phyloP scores from a whole-genome alignment of 2,888 invertebrate genomes.

The Allygus modestus region DNA sequence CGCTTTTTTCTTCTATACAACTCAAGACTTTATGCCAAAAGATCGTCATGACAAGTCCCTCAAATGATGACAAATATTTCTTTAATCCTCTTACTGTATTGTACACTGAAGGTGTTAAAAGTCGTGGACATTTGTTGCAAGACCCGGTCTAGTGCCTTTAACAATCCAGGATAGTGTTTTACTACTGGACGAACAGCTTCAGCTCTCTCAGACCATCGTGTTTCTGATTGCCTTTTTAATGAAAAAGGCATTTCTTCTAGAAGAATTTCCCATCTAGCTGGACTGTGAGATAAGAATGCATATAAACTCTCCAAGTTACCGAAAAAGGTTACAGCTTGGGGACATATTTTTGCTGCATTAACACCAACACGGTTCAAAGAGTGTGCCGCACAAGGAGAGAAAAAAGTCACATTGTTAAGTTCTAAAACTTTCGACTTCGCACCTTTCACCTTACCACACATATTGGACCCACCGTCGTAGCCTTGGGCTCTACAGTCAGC shows the following conservation, averaged over 20 bases:
- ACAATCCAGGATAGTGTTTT: conserved; percentile 52
- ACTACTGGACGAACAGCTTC: conserved; percentile 51
- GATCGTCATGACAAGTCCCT: conserved; percentile 43
- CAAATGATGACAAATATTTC: conserved; percentile 60
- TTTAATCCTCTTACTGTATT: conserved; percentile 28
- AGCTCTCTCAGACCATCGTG: conserved; percentile 47
- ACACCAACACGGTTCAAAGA: conserved; percentile 53
- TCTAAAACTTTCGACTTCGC: conserved; percentile 46
- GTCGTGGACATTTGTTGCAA: conserved; percentile 27
- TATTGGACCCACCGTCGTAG: conserved; percentile 52
- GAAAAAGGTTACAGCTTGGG: conserved; percentile 53
- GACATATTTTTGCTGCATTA: conserved; percentile 55
- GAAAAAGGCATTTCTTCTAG: conserved; percentile 56
- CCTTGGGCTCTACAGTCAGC: conserved; percentile 44
- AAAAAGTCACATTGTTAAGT: conserved; percentile 48
- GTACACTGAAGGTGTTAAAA: conserved; percentile 18
- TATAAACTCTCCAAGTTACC: conserved; percentile 53
- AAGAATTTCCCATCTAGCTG: conserved; percentile 58
- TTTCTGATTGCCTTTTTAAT: conserved; percentile 58
- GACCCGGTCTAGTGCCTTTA: conserved; percentile 53
- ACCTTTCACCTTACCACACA: conserved; percentile 57
- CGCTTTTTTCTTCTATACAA: conserved; percentile 46
- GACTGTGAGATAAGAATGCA: conserved; percentile 33
- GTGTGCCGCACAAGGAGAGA: conserved; percentile 58
- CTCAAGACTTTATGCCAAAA: conserved; percentile 57